phyloP scores from a whole-genome alignment of 2,888 invertebrate species.

The Cephus pulcher region DNA sequence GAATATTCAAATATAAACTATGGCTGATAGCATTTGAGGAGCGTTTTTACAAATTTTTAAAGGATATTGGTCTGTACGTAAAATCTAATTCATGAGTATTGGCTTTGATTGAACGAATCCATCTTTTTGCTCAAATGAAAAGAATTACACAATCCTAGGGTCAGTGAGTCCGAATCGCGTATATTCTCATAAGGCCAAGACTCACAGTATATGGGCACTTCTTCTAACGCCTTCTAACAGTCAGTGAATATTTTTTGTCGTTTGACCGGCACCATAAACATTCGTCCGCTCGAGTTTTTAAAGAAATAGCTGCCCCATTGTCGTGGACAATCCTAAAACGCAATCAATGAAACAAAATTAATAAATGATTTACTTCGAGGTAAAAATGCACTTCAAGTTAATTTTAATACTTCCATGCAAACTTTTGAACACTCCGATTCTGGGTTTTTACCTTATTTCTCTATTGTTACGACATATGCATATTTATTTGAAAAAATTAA shows the following conservation, averaged over 20 bases:
- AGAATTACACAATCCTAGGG: background rate
- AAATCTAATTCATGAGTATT: background rate
- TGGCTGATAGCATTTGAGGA: background rate
- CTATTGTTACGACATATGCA: background rate
- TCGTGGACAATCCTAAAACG: conserved; percentile 66
- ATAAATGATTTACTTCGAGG: conserved; percentile 2
- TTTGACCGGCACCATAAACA: background rate
- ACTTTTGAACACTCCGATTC: background rate
- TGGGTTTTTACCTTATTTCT: background rate
- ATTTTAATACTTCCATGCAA: background rate
- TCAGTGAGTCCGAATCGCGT: background rate
- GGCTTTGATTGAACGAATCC: background rate
- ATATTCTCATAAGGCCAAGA: background rate
- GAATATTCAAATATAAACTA: background rate
- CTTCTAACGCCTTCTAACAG: background rate
- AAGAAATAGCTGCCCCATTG: conserved; percentile 67
- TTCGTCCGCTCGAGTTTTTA: conserved; percentile 49
- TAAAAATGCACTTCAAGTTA: background rate
- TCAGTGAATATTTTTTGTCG: background rate
- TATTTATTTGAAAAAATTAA: background rate
- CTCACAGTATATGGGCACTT: background rate
- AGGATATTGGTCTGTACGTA: background rate
- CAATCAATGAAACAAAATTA: conserved; percentile 52
- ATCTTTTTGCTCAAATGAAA: background rate
- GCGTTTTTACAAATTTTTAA: too few species aligned